These are phyloP conservation scores for Desoria tigrina DNA, from an alignment of 2,888 invertebrate genomes.

Conservation along the genomic window DNA sequence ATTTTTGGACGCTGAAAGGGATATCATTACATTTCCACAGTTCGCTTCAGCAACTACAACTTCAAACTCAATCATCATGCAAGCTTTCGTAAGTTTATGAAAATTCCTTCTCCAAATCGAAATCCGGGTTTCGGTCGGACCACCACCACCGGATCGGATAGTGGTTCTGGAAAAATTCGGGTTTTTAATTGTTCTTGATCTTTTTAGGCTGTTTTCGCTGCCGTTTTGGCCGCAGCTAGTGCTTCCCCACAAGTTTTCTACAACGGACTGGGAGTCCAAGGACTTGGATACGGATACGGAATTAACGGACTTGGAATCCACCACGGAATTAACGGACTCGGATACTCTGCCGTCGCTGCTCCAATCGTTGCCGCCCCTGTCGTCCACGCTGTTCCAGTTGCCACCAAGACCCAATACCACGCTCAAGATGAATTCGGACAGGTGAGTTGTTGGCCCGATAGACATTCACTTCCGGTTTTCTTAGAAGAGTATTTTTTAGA, in stretches of 20 bases:
- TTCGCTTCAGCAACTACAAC: slow-evolving; percentile 16
- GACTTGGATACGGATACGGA: slow-evolving; percentile 9
- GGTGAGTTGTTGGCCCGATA: slow-evolving; percentile 54
- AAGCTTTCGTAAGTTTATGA: slow-evolving; percentile 42
- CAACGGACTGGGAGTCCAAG: slow-evolving; percentile 9
- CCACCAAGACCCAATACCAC: slow-evolving; percentile 51
- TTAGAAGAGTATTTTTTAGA: no score
- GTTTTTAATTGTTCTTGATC: slow-evolving; percentile 54
- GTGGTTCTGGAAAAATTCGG: background rate
- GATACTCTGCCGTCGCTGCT: slow-evolving; percentile 22
- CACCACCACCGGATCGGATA: no score
- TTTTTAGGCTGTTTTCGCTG: slow-evolving; percentile 63
- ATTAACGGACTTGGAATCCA: slow-evolving; percentile 23
- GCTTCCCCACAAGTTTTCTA: slow-evolving; percentile 53
- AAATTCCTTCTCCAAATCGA: background rate
- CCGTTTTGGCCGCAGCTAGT: slow-evolving; percentile 58
- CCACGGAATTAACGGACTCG: slow-evolving; percentile 18
- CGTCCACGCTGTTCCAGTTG: slow-evolving; percentile 34
- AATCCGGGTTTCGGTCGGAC: background rate
- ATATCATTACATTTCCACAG: slow-evolving; percentile 31
- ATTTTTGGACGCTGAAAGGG: slow-evolving; percentile 22
- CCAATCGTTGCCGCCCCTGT: slow-evolving; percentile 33
- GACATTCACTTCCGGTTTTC: background rate
- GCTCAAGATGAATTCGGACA: slow-evolving; percentile 56
- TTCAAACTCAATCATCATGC: slow-evolving; percentile 39